Percentiles rank a stretch among this genome's conserved stretches.
phyloP scores from a whole-genome alignment of 1,140 invertebrate species.

The Linepithema humile region DNA sequence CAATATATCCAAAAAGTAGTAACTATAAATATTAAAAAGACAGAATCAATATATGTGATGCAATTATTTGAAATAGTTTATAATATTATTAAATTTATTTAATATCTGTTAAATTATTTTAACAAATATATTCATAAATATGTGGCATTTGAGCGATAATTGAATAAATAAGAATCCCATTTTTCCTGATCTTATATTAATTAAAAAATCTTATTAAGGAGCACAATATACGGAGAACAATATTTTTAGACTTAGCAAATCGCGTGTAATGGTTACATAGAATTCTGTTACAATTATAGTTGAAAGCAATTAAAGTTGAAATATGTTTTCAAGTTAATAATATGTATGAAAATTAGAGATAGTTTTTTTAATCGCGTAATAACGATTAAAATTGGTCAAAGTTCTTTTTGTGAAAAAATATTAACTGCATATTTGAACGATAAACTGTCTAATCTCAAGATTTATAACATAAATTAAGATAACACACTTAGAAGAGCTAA shows the following conservation, averaged over 20 bases:
- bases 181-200: neutral
- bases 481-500: constrained; percentile 36
- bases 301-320: neutral
- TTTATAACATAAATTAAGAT: constrained; percentile 51
- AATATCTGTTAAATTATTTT: neutral
- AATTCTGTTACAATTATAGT: no score
- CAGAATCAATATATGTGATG: neutral
- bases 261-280: neutral
- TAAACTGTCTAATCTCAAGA: constrained; percentile 31
- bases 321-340: constrained; percentile 5
- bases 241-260: neutral
- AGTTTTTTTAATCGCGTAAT: neutral
- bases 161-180: neutral
- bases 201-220: neutral
- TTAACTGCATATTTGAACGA: neutral
- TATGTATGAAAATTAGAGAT: neutral
- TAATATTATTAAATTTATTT: neutral
- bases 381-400: neutral
- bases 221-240: neutral
- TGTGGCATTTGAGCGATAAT: neutral
- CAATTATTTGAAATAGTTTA: neutral
- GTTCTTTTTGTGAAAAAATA: constrained; percentile 19
- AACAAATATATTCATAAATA: neutral
- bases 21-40: neutral
- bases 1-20: neutral